phyloP scores from a whole-genome alignment of 2,113 vertebrate genomes.

The Tetrao urogallus region DNA sequence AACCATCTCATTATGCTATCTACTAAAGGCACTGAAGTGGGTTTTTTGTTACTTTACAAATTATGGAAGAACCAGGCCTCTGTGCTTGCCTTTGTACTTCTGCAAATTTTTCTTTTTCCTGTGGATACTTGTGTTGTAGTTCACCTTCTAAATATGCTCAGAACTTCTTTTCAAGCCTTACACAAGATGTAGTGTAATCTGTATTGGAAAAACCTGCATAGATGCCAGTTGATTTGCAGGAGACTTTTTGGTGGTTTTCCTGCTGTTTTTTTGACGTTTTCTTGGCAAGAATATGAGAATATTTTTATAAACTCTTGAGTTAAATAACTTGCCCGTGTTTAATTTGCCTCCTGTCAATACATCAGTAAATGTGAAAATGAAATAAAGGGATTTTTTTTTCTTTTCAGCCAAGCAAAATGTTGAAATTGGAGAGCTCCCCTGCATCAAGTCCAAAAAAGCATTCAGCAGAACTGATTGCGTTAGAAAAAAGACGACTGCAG shows the following conservation, averaged over 20 bases:
- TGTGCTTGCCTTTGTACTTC: background rate
- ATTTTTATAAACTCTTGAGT: background rate
- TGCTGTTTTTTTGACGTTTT: background rate
- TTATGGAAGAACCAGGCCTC: fast-evolving
- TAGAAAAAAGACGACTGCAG: slow-evolving; percentile 92
- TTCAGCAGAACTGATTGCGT: slow-evolving; percentile 90
- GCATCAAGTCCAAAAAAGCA: slow-evolving; percentile 84
- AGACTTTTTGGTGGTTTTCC: background rate
- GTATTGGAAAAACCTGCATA: background rate
- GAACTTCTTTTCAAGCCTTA: background rate
- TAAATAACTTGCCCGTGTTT: background rate
- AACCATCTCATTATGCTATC: background rate
- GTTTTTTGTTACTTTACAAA: background rate
- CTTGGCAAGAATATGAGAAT: background rate
- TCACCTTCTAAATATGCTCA: background rate
- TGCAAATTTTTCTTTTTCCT: background rate
- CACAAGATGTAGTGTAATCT: background rate
- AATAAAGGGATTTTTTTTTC: background rate
- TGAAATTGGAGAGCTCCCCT: slow-evolving; percentile 79
- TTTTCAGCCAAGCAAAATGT: slow-evolving; percentile 84
- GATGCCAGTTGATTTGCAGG: background rate
- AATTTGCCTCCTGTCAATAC: background rate
- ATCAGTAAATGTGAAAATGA: slow-evolving; percentile 19
- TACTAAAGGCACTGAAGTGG: background rate
- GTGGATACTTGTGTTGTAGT: background rate